Evolutionary conservation across 2,113 vertebrate genomes (phyloP).

Genomic region (Trematomus loennbergii): DNA sequence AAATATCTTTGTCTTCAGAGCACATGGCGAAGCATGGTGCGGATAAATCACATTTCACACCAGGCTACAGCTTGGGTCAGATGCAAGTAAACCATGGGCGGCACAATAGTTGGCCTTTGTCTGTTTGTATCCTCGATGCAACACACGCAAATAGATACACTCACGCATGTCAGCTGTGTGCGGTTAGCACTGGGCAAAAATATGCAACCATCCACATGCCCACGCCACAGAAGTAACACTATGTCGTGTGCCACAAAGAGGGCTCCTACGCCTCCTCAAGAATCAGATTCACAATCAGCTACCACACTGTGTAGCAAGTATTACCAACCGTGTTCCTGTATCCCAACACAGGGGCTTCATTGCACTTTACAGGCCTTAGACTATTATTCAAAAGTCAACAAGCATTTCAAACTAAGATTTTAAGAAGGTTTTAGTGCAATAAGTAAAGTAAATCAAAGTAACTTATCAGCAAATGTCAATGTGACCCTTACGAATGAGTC

Average conservation of each 20-base stretch:
- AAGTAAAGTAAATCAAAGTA: background rate
- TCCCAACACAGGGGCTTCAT: background rate
- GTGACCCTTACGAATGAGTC: background rate
- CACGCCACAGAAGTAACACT: constrained; percentile 43
- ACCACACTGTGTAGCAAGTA: background rate
- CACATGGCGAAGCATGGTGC: constrained; percentile 48
- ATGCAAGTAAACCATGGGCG: constrained; percentile 62
- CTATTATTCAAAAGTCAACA: background rate
- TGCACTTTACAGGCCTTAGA: background rate
- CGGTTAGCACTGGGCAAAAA: constrained; percentile 74
- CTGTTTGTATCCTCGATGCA: constrained; percentile 47
- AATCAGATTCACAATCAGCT: constrained; percentile 13
- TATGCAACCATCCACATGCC: constrained; percentile 69
- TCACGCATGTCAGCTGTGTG: constrained; percentile 53
- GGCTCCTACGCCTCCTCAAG: constrained; percentile 48
- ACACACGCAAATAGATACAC: constrained; percentile 62
- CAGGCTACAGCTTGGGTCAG: constrained; percentile 62
- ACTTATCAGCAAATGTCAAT: background rate
- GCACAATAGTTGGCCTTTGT: constrained; percentile 76
- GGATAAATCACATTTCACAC: constrained; percentile 83
- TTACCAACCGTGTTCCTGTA: background rate
- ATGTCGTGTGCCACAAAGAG: constrained; percentile 71
- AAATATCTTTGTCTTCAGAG: constrained; percentile 76
- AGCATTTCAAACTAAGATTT: background rate
- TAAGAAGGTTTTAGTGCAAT: background rate